These are phyloP conservation scores for Nasonia longicornis DNA, from an alignment of 1,140 invertebrate species.

Conservation along the genomic window DNA sequence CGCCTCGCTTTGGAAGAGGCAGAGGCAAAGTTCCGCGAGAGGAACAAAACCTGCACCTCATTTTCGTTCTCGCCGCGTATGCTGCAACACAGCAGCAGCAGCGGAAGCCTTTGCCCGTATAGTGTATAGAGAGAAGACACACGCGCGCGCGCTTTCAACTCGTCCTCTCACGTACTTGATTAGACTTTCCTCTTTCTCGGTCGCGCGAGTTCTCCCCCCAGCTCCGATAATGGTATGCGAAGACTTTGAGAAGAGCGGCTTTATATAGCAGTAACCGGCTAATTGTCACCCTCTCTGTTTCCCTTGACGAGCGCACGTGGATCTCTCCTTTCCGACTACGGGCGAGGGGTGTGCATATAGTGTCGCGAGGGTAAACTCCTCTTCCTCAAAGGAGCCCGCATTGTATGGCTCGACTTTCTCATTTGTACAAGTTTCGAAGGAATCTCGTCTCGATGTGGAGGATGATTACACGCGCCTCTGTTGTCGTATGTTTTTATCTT, in stretches of 20 bases:
- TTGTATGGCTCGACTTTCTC: not conserved
- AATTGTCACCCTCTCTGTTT: slow-evolving; percentile 20
- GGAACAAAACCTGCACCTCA: not conserved
- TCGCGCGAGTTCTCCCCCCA: not conserved
- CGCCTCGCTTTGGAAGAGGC: not conserved
- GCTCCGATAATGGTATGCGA: not conserved
- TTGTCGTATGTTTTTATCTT: not conserved
- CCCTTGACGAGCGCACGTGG: not conserved
- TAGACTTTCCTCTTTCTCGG: slow-evolving; percentile 4
- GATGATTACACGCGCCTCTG: not conserved
- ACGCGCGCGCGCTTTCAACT: not conserved
- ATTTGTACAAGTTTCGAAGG: not conserved
- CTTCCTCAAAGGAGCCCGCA: slow-evolving; percentile 17
- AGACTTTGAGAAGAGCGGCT: not conserved
- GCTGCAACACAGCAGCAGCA: not conserved
- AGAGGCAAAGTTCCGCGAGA: not conserved
- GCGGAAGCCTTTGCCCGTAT: too few species aligned
- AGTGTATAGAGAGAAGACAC: too few species aligned
- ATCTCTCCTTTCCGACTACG: not conserved
- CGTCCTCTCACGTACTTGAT: slow-evolving; percentile 10
- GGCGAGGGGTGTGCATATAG: not conserved
- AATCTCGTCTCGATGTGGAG: not conserved
- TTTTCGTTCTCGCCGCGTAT: not conserved
- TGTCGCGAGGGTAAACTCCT: not conserved
- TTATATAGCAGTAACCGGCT: not conserved